phyloP scores from a whole-genome alignment of 2,888 invertebrate genomes.

The Serrognathus titanus region DNA sequence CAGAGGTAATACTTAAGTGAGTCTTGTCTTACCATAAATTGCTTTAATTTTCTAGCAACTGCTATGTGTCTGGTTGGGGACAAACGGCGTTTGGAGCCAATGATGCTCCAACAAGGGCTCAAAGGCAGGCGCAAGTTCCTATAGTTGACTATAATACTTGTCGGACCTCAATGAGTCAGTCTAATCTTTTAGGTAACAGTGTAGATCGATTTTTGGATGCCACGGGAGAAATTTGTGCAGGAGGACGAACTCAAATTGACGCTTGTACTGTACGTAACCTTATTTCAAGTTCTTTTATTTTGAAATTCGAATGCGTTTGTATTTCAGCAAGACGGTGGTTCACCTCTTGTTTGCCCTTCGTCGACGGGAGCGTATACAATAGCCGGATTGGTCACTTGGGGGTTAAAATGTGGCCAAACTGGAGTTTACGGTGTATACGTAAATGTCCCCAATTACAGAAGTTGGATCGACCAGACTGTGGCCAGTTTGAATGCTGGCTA shows the following conservation, averaged over 20 bases:
- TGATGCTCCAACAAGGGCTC: slow-evolving; percentile 52
- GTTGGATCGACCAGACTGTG: slow-evolving; percentile 59
- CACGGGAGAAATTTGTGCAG: slow-evolving; percentile 42
- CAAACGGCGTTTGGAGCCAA: slow-evolving; percentile 64
- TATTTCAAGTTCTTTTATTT: too few species aligned
- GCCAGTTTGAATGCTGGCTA: background rate
- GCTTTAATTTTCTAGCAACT: slow-evolving; percentile 30
- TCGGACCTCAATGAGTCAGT: slow-evolving; percentile 32
- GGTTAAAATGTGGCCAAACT: slow-evolving; percentile 66
- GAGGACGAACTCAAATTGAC: slow-evolving; percentile 38
- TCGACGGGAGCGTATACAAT: slow-evolving; percentile 56
- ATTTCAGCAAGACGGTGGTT: slow-evolving; percentile 62
- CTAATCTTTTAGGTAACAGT: slow-evolving; percentile 32
- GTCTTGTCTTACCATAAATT: background rate
- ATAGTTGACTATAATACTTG: slow-evolving; percentile 59
- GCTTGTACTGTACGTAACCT: slow-evolving; percentile 33
- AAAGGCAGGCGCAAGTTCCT: slow-evolving; percentile 74
- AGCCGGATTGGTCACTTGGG: slow-evolving; percentile 71
- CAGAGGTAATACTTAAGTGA: slow-evolving; percentile 23
- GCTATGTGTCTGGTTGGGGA: slow-evolving; percentile 82
- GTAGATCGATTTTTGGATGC: slow-evolving; percentile 41
- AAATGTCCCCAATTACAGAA: slow-evolving; percentile 63
- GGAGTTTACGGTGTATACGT: slow-evolving; percentile 77
- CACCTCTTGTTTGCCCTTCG: slow-evolving; percentile 62
- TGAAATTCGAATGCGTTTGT: too few species aligned